Evolutionary conservation across 2,888 invertebrate genomes (phyloP).

Genomic region (Chloroclysta siterata): DNA sequence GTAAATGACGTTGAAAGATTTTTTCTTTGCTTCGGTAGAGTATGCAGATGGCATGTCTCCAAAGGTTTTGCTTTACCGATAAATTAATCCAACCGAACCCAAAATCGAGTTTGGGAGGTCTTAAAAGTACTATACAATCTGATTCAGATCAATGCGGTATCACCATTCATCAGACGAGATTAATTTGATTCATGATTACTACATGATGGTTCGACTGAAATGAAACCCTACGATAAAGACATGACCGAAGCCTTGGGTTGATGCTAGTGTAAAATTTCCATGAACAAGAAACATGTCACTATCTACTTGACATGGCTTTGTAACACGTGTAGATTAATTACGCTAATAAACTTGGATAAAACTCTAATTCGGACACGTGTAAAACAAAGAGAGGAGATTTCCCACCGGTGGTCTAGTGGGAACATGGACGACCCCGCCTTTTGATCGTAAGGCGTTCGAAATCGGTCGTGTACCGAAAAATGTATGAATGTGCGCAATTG

Average conservation of each 20-base stretch:
- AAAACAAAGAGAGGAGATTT: too few relatives aligned
- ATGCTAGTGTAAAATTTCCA: not conserved
- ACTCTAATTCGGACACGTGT: too few relatives aligned
- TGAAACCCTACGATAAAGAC: not conserved
- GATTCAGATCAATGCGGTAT: not conserved
- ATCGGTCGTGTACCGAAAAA: too few relatives aligned
- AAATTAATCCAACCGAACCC: not conserved
- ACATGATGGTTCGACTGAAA: not conserved
- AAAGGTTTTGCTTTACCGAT: slow-evolving; percentile 3
- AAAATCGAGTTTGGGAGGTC: not conserved
- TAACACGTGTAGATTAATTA: slow-evolving; percentile 7
- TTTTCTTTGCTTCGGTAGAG: slow-evolving; percentile 16
- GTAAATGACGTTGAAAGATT: slow-evolving; percentile 9
- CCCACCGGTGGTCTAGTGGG: too few relatives aligned
- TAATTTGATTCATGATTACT: not conserved
- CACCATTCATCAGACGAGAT: not conserved
- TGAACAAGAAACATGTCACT: not conserved
- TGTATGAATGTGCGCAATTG: too few relatives aligned
- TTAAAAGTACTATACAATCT: not conserved
- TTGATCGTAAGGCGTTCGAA: too few relatives aligned
- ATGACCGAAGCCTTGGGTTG: not conserved
- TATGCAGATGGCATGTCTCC: slow-evolving; percentile 1
- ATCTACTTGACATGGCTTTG: slow-evolving; percentile 3
- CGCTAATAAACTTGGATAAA: not conserved
- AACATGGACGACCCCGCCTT: too few relatives aligned